These are phyloP conservation scores for Dinothrombium tinctorium DNA, from an alignment of 1,140 invertebrate species.

Conservation along the genomic window DNA sequence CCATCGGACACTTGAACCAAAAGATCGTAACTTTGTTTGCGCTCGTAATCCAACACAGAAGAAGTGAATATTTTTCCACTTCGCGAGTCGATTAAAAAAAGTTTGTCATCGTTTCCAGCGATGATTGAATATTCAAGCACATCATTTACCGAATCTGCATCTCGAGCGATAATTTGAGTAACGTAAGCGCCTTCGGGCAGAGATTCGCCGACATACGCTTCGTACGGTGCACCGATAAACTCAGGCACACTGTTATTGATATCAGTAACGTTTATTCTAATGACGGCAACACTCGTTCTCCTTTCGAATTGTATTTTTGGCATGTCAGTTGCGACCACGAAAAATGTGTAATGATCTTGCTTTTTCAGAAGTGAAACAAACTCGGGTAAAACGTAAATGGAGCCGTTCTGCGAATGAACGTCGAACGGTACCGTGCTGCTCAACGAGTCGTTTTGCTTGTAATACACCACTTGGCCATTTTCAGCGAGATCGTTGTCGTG, in stretches of 20 bases:
- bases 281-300: conserved; percentile 16
- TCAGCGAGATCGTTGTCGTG: conserved; percentile 18
- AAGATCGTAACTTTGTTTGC: conserved; percentile 16
- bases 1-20: conserved; percentile 18
- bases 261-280: conserved; percentile 20
- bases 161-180: conserved; percentile 15
- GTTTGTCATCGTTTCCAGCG: conserved; percentile 17
- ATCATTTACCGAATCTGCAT: conserved; percentile 6
- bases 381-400: conserved; percentile 15
- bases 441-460: conserved; percentile 20
- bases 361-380: conserved; percentile 14
- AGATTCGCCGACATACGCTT: conserved; percentile 18
- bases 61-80: conserved; percentile 16
- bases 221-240: conserved; percentile 15
- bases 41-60: conserved; percentile 17
- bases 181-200: conserved; percentile 18
- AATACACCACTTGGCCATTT: conserved; percentile 21
- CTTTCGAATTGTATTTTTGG: conserved; percentile 16
- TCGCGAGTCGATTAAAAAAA: conserved; percentile 15
- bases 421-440: conserved; percentile 16
- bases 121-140: conserved; percentile 16
- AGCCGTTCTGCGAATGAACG: conserved; percentile 17
- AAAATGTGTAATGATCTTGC: conserved; percentile 16
- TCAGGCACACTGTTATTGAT: conserved; percentile 22
- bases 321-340: conserved; percentile 17